These are phyloP conservation scores for Adelosebastes latens DNA, from an alignment of 2,797 vertebrate species.

Conservation along the genomic window DNA sequence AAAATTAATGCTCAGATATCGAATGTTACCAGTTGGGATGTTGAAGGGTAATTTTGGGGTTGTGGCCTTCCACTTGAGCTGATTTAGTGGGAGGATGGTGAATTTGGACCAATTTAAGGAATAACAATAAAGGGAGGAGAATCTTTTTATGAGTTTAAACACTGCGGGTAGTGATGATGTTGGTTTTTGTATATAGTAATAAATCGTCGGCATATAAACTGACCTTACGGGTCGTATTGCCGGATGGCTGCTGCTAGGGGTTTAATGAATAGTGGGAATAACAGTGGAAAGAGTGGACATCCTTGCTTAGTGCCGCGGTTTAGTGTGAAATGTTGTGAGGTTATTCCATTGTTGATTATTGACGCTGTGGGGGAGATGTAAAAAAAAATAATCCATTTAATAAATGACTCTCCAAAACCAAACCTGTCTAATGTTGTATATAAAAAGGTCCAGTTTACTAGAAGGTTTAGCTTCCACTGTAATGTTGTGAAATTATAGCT, in stretches of 20 bases:
- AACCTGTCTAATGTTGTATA: neutral
- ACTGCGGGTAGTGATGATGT: neutral
- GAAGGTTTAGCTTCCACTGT: neutral
- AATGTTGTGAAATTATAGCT: neutral
- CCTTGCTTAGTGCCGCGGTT: neutral
- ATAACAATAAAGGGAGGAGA: neutral
- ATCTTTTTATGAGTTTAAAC: neutral
- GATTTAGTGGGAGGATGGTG: neutral
- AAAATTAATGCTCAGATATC: neutral
- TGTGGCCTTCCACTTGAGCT: neutral
- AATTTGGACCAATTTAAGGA: neutral
- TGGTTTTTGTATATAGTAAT: neutral
- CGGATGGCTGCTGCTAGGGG: neutral
- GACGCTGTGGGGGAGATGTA: neutral
- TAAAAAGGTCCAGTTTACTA: neutral
- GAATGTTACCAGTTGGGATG: neutral
- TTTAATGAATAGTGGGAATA: neutral
- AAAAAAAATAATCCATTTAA: neutral
- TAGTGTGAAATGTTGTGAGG: neutral
- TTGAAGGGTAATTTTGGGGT: neutral
- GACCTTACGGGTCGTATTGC: neutral
- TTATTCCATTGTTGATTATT: neutral
- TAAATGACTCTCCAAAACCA: neutral
- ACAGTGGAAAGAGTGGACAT: neutral
- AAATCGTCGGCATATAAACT: neutral